Evolutionary conservation across 2,888 invertebrate species (phyloP).

Genomic region (Dromius quadrimaculatus): DNA sequence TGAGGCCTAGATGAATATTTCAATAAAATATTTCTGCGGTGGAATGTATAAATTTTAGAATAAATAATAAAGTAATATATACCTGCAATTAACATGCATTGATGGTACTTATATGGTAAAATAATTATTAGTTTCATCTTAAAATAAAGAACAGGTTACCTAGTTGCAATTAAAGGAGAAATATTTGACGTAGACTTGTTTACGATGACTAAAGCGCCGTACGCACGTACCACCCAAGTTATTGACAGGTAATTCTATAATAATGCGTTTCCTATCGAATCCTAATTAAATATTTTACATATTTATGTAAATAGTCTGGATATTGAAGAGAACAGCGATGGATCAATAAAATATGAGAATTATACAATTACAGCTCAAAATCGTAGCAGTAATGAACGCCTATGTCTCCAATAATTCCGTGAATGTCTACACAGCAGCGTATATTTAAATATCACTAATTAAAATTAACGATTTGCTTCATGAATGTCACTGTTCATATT

Average conservation of each 20-base stretch:
- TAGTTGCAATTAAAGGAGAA: constrained; percentile 23
- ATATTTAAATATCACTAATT: constrained; percentile 13
- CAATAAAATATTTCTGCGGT: constrained; percentile 17
- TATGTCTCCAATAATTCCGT: no score
- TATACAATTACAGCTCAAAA: no score
- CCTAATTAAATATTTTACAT: constrained; percentile 10
- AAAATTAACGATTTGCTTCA: constrained; percentile 16
- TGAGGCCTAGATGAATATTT: no score
- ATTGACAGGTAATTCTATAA: constrained; percentile 25
- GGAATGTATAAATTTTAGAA: constrained; percentile 25
- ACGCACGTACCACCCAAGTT: constrained; percentile 17
- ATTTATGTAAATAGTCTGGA: constrained; percentile 2
- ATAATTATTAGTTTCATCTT: constrained; percentile 30
- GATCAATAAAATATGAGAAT: no score
- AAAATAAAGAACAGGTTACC: constrained; percentile 25
- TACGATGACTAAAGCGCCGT: constrained; percentile 1
- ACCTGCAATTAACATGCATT: constrained; percentile 34
- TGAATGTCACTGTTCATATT: not conserved
- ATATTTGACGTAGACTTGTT: constrained; percentile 27
- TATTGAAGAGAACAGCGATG: no score
- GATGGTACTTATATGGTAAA: constrained; percentile 37
- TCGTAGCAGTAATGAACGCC: no score
- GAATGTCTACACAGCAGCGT: not conserved
- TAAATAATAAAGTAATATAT: constrained; percentile 28
- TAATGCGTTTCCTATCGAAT: constrained; percentile 15